Percentiles rank a stretch among this genome's conserved stretches.
Evolutionary conservation across 2,888 invertebrate genomes (phyloP).

Genomic region (Luperina testacea): DNA sequence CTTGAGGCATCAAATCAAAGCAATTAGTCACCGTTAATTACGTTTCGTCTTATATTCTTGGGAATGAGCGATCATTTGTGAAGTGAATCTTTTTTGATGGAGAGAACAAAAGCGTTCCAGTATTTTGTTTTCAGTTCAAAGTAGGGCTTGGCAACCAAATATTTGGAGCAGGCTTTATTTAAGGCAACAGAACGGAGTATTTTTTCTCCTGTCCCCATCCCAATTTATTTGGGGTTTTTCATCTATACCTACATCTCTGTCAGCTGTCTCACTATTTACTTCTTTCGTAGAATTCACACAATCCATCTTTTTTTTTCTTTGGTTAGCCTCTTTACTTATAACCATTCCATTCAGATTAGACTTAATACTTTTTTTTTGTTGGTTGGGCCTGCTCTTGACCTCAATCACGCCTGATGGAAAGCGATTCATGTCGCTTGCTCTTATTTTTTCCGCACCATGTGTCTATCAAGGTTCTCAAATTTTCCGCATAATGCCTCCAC

Average conservation of each 20-base stretch:
- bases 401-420: not conserved
- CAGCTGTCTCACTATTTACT: not conserved
- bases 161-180: conserved; percentile 1
- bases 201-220: not conserved
- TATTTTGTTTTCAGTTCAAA: conserved; percentile 33
- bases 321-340: not conserved
- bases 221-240: not conserved
- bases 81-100: conserved; percentile 44
- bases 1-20: conserved; percentile 53
- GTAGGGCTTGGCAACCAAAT: not conserved
- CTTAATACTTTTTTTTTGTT: not conserved
- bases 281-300: not conserved
- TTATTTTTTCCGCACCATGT: not conserved
- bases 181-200: not conserved
- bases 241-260: not conserved
- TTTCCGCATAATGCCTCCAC: conserved; percentile 71
- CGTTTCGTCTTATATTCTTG: conserved; percentile 53
- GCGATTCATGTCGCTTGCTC: not conserved
- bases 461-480: conserved; percentile 50
- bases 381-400: not conserved
- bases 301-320: not conserved
- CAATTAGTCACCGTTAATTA: conserved; percentile 62
- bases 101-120: conserved; percentile 31
- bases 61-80: conserved; percentile 48
- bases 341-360: not conserved